Conservation (phyloP, 2,797 vertebrate genomes). For the Muscicapa striata region DNA sequence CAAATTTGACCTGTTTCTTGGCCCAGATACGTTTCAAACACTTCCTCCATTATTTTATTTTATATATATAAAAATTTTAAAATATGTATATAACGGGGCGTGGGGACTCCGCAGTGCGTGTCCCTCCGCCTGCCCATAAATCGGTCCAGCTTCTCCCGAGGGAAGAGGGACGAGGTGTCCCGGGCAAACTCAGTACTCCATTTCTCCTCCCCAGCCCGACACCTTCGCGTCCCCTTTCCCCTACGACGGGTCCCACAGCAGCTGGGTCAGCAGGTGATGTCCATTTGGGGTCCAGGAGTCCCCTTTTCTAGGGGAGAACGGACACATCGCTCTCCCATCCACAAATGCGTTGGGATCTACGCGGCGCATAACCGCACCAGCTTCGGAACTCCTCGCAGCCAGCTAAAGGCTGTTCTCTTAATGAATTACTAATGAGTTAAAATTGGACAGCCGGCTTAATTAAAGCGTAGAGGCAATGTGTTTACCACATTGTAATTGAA, state of each 20-base stretch:
- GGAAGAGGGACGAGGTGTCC: neutral
- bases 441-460: slow-evolving; percentile 86
- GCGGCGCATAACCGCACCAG: neutral
- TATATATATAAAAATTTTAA: too few relatives aligned
- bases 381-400: slow-evolving; percentile 54
- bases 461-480: slow-evolving; percentile 84
- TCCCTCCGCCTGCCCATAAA: neutral
- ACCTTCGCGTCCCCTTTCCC: neutral
- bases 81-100: too few relatives aligned
- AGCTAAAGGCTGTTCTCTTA: slow-evolving; percentile 80
- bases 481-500: slow-evolving; percentile 88
- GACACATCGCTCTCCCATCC: accelerated
- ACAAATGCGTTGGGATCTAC: neutral
- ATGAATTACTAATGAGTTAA: slow-evolving; percentile 87
- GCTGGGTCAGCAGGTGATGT: neutral
- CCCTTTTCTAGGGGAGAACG: neutral
- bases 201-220: neutral
- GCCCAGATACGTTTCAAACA: slow-evolving; percentile 10
- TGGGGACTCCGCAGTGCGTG: neutral
- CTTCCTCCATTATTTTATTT: neutral
- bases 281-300: neutral
- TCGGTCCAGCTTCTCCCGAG: neutral
- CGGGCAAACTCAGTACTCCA: too few relatives aligned
- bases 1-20: slow-evolving; percentile 53
- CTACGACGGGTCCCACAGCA: accelerated